Evolutionary conservation across 2,888 invertebrate genomes (phyloP), one percentile per base, ranked within the genome.

Genomic region (Desoria tigrina): DNA sequence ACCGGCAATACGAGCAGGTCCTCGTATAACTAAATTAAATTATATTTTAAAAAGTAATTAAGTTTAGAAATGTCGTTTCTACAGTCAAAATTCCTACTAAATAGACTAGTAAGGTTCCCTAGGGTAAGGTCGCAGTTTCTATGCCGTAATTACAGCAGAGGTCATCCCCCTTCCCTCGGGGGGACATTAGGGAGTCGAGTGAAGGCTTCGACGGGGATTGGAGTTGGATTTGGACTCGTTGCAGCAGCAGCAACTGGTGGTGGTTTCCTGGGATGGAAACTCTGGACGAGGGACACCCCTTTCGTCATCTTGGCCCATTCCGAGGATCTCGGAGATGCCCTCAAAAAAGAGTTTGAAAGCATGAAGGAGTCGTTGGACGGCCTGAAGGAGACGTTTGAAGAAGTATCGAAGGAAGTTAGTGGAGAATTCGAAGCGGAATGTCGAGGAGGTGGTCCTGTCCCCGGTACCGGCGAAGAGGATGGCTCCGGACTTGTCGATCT

Each of bases 381-480:
- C 7, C 18, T 6, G 49, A 49, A n/a, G 51, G n/a, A 21, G 4
- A 16, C 4, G n/a, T 4, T 45, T 24, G 24, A 51, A 14, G 14
- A 23, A 51, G 7, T 23, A 24, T 7, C 23, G 6, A 24, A 26
- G 6, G 51, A 45, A 16, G 45, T 21, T 24, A 24, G 21, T 23
- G 55, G 18, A 28, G n/a, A 55, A 32, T 26, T 55, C 32, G 28
- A 18, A 23, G 51, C 51, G 51, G 55, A 55, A 21, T 28, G 32
- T 27, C 6, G 21, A 21, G n/a, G 21, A 21, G 55, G 7, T 24
- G 26, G 26, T 28, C 18, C 27, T n/a, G 14, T 26, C 24, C 24
- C 51, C 14, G 32, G n/a, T n/a, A n/a, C n/a, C n/a, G n/a, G n/a
- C n/a, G 39, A 39, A 16, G 39, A 45, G 4, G 45, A 45, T 18